Evolutionary conservation across 2,113 vertebrate genomes (phyloP), one percentile per base, ranked within the genome.

Genomic region (Elgaria multicarinata): DNA sequence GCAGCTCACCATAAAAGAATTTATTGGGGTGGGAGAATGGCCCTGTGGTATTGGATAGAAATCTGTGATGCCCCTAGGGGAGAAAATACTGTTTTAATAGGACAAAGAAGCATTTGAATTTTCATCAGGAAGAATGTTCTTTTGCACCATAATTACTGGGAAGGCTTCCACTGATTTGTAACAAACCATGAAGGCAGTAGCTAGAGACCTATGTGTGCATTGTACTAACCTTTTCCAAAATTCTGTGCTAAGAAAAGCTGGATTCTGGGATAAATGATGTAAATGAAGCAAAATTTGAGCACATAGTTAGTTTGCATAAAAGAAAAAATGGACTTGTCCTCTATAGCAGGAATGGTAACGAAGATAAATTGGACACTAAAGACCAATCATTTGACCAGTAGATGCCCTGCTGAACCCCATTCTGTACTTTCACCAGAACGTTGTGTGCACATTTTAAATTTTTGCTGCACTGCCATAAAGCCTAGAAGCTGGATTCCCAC

Each of bases 1-100:
- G 55, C 26, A 84, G 72, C 62, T 77, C 28, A 22, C 72, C 88
- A 55, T 85, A 89, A 84, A 85, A 76, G 4, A 10, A 50, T 76
- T 84, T 85, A 85, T 85, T 67, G 74, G 58, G 82, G 46, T 67
- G 71, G 55, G 71, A 33, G 75, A 89, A 67, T 3, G 33, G 81
- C 72, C 44, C 39, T 53, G n/a, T 28, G 31, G 82, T 24, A 53
- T 22, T 69, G 81, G 58, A 33, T 42, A n/a, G 72, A 78, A 77
- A 69, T 55, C 28, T 31, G 3, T 33, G 39, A 39, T 67, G 82
- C 31, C 26, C 72, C 39, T 16, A 16, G 6, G 33, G 1, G 12
- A 2, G 28, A 6, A 36, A 75, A 64, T 83, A 53, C 14, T 28
- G 74, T 7, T 77, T 89, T 84, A 50, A 77, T 66, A 36, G 46